Conservation (phyloP, 2,888 invertebrate genomes). For the Nomada ferruginata region DNA sequence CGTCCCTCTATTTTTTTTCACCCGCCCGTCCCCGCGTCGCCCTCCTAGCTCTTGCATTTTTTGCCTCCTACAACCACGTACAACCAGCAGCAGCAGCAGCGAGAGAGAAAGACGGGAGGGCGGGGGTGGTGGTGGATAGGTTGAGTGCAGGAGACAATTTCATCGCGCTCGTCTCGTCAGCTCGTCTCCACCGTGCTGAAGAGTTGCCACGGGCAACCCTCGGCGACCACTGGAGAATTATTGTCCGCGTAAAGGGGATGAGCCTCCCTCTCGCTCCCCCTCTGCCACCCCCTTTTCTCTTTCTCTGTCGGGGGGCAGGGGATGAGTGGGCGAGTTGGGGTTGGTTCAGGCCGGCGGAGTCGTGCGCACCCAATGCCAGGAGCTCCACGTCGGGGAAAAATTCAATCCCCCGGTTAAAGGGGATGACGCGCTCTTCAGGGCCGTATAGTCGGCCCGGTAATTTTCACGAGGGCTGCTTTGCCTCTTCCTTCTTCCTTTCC, state of each 20-base stretch:
- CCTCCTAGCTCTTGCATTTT: constrained; percentile 71
- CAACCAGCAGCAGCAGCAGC: constrained; percentile 34
- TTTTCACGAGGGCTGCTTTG: constrained; percentile 63
- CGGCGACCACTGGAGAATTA: constrained; percentile 76
- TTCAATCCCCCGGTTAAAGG: constrained; percentile 83
- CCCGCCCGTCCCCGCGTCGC: constrained; percentile 51
- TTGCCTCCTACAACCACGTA: constrained; percentile 70
- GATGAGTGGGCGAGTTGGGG: constrained; percentile 59
- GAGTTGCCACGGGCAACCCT: constrained; percentile 83
- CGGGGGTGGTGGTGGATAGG: constrained; percentile 25
- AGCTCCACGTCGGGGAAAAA: constrained; percentile 79
- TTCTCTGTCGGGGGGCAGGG: constrained; percentile 40
- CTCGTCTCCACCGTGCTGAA: constrained; percentile 71
- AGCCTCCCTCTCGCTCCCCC: constrained; percentile 32
- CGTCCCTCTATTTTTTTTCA: constrained; percentile 53
- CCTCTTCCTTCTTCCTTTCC: constrained; percentile 12
- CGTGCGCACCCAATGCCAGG: constrained; percentile 77
- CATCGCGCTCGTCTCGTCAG: constrained; percentile 75
- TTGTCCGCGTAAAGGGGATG: constrained; percentile 77
- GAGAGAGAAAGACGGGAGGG: constrained; percentile 26
- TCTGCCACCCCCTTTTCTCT: constrained; percentile 49
- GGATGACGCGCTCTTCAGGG: constrained; percentile 77
- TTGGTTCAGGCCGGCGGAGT: constrained; percentile 70
- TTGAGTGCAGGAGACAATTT: constrained; percentile 76
- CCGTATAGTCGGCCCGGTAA: constrained; percentile 66